Evolutionary conservation across 2,888 invertebrate species (phyloP).

Genomic region (Arrhopalites spinosus): DNA sequence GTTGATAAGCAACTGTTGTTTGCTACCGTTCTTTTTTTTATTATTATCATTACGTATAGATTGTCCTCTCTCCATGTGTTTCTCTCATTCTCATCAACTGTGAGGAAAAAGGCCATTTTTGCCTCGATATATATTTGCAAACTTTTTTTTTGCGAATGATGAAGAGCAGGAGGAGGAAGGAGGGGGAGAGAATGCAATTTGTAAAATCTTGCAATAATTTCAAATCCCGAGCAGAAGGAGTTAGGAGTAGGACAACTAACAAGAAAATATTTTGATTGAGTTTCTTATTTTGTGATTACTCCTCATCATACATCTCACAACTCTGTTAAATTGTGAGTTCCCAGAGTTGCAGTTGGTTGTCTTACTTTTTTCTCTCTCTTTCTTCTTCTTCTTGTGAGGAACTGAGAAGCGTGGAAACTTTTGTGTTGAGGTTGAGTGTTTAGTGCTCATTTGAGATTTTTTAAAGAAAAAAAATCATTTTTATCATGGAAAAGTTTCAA

Average conservation of each 20-base stretch:
- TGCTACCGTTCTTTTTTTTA: background rate
- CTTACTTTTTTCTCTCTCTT: background rate
- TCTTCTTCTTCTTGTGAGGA: background rate
- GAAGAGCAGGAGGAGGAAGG: background rate
- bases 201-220: background rate
- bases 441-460: too few species aligned
- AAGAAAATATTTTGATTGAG: slow-evolving; percentile 21
- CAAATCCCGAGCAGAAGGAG: background rate
- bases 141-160: too few species aligned
- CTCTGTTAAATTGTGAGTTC: background rate
- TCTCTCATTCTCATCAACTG: too few species aligned
- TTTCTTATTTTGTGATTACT: slow-evolving; percentile 16
- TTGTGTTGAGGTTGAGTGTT: too few species aligned
- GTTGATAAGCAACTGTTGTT: background rate
- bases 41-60: background rate
- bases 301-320: background rate
- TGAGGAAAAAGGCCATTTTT: too few species aligned
- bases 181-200: background rate
- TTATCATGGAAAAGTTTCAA: too few species aligned
- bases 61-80: too few species aligned
- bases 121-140: too few species aligned
- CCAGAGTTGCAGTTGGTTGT: background rate
- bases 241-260: background rate
- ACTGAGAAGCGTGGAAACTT: too few species aligned
- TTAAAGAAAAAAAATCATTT: too few species aligned